A percentile compares a stretch with the other conserved stretches of the same genome.
Conservation (phyloP, 2,113 vertebrate species). For the Nothoprocta pentlandii region DNA sequence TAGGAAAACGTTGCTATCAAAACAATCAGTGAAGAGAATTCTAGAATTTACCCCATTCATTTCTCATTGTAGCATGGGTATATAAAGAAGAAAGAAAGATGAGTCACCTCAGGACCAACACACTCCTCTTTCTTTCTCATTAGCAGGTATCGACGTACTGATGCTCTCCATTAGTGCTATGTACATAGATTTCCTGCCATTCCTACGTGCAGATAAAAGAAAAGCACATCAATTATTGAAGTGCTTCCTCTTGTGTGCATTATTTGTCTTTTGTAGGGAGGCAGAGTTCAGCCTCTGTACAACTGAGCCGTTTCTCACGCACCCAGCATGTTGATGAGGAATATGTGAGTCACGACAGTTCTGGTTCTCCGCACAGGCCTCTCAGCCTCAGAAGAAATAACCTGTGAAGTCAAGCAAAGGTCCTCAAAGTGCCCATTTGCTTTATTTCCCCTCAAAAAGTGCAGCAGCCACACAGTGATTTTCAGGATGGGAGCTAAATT, state of each 20-base stretch:
- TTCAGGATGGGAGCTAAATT: neutral
- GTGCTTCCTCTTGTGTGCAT: constrained; percentile 34
- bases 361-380: constrained; percentile 30
- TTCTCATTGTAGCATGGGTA: neutral
- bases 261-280: constrained; percentile 61
- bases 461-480: neutral
- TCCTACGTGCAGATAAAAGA: constrained; percentile 66
- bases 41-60: constrained; percentile 6
- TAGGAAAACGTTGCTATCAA: neutral
- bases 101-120: constrained; percentile 26
- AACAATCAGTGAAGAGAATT: constrained; percentile 5
- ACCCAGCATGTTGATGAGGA: constrained; percentile 61
- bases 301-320: neutral
- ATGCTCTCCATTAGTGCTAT: constrained; percentile 57
- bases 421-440: constrained; percentile 18
- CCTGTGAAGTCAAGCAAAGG: constrained; percentile 44
- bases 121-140: constrained; percentile 23
- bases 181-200: constrained; percentile 66
- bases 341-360: constrained; percentile 38
- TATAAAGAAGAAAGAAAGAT: constrained; percentile 33
- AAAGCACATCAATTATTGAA: constrained; percentile 74
- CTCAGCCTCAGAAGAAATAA: constrained; percentile 43
- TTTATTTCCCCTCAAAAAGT: neutral
- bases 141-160: constrained; percentile 53
- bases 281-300: neutral